These are phyloP conservation scores for Ditula angustiorana DNA, from an alignment of 2,888 invertebrate species.

Conservation along the genomic window DNA sequence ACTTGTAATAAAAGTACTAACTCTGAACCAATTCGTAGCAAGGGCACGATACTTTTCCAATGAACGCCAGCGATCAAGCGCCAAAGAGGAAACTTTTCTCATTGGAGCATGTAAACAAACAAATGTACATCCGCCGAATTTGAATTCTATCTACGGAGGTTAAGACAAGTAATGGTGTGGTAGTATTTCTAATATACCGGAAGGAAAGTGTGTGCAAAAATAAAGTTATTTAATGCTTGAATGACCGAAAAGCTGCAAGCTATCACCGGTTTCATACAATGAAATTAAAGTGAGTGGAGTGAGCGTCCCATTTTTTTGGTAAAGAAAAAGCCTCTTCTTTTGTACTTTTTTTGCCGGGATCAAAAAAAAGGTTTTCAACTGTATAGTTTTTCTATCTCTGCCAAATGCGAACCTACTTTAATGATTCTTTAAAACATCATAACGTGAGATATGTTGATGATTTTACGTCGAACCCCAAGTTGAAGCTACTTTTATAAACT, in stretches of 20 bases:
- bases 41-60: conserved; percentile 35
- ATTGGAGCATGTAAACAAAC: conserved; percentile 32
- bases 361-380: too few species aligned
- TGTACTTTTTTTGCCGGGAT: too few species aligned
- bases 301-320: neutral
- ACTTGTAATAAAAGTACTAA: conserved; percentile 28
- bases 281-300: too few species aligned
- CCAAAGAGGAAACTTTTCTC: conserved; percentile 27
- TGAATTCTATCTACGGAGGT: conserved; percentile 10
- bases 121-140: conserved; percentile 14
- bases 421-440: too few species aligned
- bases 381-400: too few species aligned
- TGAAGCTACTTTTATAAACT: too few species aligned
- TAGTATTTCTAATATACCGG: conserved; percentile 18
- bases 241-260: conserved; percentile 2
- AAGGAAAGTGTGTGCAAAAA: conserved; percentile 26
- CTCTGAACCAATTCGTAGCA: conserved; percentile 30
- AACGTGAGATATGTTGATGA: too few species aligned
- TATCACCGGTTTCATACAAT: too few species aligned
- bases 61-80: conserved; percentile 30
- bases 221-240: conserved; percentile 32
- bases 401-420: too few species aligned
- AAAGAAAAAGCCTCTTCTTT: too few species aligned
- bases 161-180: neutral
- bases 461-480: too few species aligned